A percentile compares a stretch with the other conserved stretches of the same genome.
phyloP scores from a whole-genome alignment of 1,140 invertebrate genomes.

The Sarcophaga bullata region DNA sequence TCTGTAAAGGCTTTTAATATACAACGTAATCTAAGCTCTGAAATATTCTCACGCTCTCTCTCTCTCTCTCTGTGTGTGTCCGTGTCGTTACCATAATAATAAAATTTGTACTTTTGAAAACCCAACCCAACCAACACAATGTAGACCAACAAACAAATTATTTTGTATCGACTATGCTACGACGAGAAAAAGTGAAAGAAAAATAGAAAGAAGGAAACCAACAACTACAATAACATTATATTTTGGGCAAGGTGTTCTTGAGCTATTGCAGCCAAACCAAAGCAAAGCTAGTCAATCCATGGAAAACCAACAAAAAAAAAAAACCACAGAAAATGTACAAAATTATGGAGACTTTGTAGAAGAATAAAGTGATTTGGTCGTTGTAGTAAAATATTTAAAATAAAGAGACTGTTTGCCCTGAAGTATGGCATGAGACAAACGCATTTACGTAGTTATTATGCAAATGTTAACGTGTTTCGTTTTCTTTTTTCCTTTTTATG shows the following conservation, averaged over 20 bases:
- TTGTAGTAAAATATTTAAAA: slow-evolving; percentile 7
- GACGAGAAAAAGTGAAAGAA: background rate
- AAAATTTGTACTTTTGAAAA: slow-evolving; percentile 6
- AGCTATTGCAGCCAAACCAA: background rate
- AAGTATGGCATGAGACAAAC: slow-evolving; percentile 26
- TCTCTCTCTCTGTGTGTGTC: background rate
- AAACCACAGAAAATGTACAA: background rate
- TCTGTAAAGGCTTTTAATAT: too few relatives aligned
- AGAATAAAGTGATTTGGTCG: slow-evolving; percentile 17
- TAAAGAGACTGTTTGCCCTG: background rate
- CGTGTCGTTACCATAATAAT: background rate
- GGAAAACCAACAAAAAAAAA: background rate
- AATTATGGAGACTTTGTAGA: background rate
- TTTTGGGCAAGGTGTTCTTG: background rate
- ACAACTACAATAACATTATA: background rate
- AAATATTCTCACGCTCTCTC: too few relatives aligned
- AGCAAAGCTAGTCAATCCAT: background rate
- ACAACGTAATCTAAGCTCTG: too few relatives aligned
- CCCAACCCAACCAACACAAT: background rate
- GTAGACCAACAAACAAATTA: background rate
- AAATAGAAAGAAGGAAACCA: background rate
- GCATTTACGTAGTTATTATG: slow-evolving; percentile 16
- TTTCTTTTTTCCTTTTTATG: background rate
- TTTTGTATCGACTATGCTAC: background rate
- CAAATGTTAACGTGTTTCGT: slow-evolving; percentile 5